Percentiles rank a stretch among this genome's conserved stretches.
phyloP scores from a whole-genome alignment of 2,113 vertebrate species.

The Eulemur macaco region DNA sequence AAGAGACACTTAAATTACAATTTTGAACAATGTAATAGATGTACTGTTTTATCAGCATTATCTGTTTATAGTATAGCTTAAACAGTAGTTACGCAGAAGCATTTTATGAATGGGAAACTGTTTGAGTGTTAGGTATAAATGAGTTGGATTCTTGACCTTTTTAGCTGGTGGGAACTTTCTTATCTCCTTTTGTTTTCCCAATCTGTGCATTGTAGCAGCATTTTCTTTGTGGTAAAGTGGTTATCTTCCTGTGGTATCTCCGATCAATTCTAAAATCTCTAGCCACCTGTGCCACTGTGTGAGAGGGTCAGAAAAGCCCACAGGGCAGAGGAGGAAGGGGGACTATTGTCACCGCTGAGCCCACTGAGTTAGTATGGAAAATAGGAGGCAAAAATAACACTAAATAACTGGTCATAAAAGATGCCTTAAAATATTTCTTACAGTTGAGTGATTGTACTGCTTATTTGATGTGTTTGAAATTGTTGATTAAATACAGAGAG shows the following conservation, averaged over 20 bases:
- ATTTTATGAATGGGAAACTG: conserved; percentile 1
- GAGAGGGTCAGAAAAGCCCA: not conserved
- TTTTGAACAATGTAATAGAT: not conserved
- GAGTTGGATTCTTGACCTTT: conserved; percentile 34
- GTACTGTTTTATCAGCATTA: not conserved
- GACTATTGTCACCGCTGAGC: not conserved
- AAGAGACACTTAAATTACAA: not conserved
- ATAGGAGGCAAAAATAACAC: not conserved
- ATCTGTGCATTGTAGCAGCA: conserved; percentile 23
- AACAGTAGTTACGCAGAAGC: not conserved
- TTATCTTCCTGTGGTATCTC: conserved; percentile 44
- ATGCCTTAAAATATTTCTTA: conserved; percentile 3
- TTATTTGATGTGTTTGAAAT: conserved; percentile 45
- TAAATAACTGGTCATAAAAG: not conserved
- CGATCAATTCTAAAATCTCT: conserved; percentile 40
- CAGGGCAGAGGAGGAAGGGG: not conserved
- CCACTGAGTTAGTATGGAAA: not conserved
- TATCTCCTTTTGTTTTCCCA: conserved; percentile 50
- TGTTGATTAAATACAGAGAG: conserved; percentile 60
- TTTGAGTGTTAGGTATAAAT: not conserved
- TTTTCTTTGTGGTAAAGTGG: not conserved
- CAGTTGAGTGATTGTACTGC: not conserved
- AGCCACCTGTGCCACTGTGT: not conserved
- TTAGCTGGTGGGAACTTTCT: conserved; percentile 25
- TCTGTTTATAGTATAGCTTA: not conserved